These are phyloP conservation scores for Chrosomus eos DNA, from an alignment of 2,797 vertebrate species.

Conservation along the genomic window DNA sequence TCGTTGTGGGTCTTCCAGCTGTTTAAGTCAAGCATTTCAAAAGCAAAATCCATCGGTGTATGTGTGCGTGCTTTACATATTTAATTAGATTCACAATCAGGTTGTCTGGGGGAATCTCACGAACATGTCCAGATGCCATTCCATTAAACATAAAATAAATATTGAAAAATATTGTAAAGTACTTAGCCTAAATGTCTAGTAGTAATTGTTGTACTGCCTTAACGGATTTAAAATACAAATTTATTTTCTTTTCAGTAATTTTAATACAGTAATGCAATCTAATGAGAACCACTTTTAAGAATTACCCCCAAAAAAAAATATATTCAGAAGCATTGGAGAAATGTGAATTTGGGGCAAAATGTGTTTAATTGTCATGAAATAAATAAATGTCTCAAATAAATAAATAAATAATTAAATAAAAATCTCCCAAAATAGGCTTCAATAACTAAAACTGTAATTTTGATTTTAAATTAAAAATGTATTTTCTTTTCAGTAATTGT, in stretches of 20 bases:
- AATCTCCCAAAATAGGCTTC: neutral
- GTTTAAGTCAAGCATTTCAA: slow-evolving; percentile 70
- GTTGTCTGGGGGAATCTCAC: neutral
- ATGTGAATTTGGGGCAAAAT: neutral
- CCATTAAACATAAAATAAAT: neutral
- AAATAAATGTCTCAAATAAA: too few species aligned
- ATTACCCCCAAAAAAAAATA: neutral
- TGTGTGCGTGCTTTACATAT: neutral
- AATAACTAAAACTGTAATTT: too few species aligned
- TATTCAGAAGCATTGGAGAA: neutral
- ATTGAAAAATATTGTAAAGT: neutral
- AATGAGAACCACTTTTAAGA: too few species aligned
- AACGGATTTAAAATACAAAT: neutral
- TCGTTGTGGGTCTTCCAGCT: slow-evolving; percentile 6
- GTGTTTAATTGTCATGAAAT: neutral
- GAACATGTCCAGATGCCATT: neutral
- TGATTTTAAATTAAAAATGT: fast-evolving
- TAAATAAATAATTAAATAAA: neutral
- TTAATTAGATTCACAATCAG: slow-evolving; percentile 4
- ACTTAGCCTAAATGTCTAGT: neutral
- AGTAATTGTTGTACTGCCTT: neutral
- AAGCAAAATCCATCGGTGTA: slow-evolving; percentile 35
- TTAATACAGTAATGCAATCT: neutral
- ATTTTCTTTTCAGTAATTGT: neutral
- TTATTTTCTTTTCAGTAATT: neutral